Percentiles rank a stretch among this genome's conserved stretches.
phyloP scores from a whole-genome alignment of 2,888 invertebrate species.

The Petrophora chlorosata region DNA sequence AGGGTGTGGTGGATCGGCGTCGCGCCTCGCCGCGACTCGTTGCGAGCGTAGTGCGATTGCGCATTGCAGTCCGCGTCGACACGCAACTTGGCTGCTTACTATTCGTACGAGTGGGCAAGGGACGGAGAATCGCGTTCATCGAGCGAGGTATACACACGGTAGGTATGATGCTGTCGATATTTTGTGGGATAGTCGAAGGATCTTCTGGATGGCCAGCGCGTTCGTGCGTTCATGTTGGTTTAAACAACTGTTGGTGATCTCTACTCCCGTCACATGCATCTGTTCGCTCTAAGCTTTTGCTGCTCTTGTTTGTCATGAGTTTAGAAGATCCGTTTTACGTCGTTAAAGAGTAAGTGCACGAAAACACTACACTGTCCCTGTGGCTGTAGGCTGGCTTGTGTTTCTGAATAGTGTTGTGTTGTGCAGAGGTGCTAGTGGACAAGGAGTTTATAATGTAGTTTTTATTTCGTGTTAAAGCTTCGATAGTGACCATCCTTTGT shows the following conservation, averaged over 20 bases:
- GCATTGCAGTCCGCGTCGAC: constrained; percentile 53
- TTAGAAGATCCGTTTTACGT: constrained; percentile 99
- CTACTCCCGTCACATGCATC: constrained; percentile 61
- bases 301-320: constrained; percentile 92
- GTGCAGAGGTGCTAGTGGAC: too few relatives aligned
- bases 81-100: constrained; percentile 56
- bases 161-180: constrained; percentile 72
- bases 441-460: too few relatives aligned
- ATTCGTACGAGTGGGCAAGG: constrained; percentile 63
- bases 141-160: constrained; percentile 62
- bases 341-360: constrained; percentile 96
- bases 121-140: constrained; percentile 67
- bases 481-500: too few relatives aligned
- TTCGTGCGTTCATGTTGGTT: constrained; percentile 46
- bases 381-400: background rate
- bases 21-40: background rate
- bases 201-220: constrained; percentile 51
- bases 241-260: constrained; percentile 34
- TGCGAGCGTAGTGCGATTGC: constrained; percentile 58
- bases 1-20: constrained; percentile 3
- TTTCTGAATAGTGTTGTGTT: background rate
- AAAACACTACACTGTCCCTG: too few relatives aligned
- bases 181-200: constrained; percentile 75
- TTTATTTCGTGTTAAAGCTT: too few relatives aligned
- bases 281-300: constrained; percentile 49